These are phyloP conservation scores for Ciconia nigra DNA, from an alignment of 2,797 vertebrate genomes.

Conservation along the genomic window DNA sequence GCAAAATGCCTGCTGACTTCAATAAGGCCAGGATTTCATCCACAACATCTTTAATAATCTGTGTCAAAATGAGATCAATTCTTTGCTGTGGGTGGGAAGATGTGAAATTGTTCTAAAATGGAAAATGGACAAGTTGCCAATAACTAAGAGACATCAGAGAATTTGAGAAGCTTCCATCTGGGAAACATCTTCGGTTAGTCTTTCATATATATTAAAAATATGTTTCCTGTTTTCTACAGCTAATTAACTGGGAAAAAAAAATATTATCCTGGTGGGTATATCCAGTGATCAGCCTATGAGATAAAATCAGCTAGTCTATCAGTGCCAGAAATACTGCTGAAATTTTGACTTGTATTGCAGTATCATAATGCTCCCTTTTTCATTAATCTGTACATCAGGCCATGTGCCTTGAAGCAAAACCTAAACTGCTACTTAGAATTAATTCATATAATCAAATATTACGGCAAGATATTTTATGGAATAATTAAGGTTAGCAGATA, in stretches of 20 bases:
- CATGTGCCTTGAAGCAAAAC: background rate
- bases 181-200: background rate
- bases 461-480: background rate
- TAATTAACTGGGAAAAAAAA: background rate
- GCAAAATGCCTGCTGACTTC: constrained; percentile 19
- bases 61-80: constrained; percentile 32
- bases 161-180: constrained; percentile 21
- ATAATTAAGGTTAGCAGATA: background rate
- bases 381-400: background rate
- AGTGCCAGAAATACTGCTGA: background rate
- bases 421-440: background rate
- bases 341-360: background rate
- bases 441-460: background rate
- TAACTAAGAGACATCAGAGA: constrained; percentile 5
- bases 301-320: background rate
- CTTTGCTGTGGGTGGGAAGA: constrained; percentile 24
- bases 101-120: background rate
- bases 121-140: constrained; percentile 45
- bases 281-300: background rate
- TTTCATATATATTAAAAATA: constrained; percentile 12
- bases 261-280: background rate
- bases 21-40: constrained; percentile 15
- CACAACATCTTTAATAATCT: constrained; percentile 37
- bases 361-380: background rate
- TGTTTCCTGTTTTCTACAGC: constrained; percentile 23